phyloP scores from a whole-genome alignment of 2,113 vertebrate genomes.

The Chlamydotis undulata region DNA sequence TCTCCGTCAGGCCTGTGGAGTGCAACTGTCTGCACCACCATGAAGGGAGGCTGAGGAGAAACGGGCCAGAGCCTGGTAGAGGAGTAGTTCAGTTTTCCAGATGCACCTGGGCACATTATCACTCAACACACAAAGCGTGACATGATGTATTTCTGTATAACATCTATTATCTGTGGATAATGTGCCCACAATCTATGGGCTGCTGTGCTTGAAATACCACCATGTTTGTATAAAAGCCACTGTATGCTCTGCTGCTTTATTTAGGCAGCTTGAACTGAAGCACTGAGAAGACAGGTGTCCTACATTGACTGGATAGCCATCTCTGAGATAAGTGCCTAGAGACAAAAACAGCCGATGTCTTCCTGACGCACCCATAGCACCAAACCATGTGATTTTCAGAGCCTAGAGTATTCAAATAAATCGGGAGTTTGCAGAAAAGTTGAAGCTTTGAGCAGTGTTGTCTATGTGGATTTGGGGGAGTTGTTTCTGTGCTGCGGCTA shows the following conservation, averaged over 20 bases:
- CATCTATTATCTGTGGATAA: background rate
- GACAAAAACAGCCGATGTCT: background rate
- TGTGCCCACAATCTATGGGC: background rate
- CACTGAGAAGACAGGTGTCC: slow-evolving; percentile 8
- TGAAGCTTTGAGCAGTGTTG: background rate
- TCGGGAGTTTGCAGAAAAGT: background rate
- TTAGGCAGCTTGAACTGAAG: slow-evolving; percentile 13
- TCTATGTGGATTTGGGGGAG: fast-evolving
- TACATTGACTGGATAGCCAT: background rate
- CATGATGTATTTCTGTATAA: background rate
- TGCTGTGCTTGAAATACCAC: background rate
- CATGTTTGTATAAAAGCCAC: background rate
- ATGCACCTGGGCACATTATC: background rate
- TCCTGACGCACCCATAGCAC: background rate
- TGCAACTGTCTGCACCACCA: fast-evolving
- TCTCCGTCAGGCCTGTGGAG: background rate
- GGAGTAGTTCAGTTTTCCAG: background rate
- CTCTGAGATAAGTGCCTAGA: background rate
- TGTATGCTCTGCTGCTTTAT: background rate
- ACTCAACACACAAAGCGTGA: fast-evolving
- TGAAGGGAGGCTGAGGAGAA: background rate
- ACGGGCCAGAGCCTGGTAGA: fast-evolving
- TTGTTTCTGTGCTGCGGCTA: background rate
- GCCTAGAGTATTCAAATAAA: background rate
- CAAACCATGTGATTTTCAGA: background rate